Base-by-base conservation (phyloP, 2,113 vertebrate genomes). In the Cyprinodon variegatus region DNA sequence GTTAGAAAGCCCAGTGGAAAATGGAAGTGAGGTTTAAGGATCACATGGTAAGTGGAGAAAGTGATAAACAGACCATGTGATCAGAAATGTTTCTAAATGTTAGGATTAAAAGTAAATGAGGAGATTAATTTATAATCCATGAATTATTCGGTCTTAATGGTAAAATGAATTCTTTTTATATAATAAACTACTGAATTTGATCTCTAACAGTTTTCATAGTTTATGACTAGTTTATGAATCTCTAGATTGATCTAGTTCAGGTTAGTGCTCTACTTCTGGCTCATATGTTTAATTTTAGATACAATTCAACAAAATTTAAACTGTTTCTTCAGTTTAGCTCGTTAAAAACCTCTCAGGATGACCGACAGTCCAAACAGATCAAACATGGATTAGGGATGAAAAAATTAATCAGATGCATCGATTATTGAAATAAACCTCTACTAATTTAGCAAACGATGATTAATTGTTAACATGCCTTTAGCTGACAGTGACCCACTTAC, bases 21-120 rank as follows among this genome's bases (percentile, higher is more conserved):
- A 95, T 95, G 94, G 93, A 92, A 88, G 94, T 95, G 11, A 90
- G 93, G 84, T 95, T 94, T 82, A 92, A 82, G 86, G 93, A 93
- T 61, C 90, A 91, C 3, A 79, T 45, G 92, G 93, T 95, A 80
- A 94, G 94, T 93, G 72, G 53, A 75, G 60, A 63, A 13, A 11
- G 53, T 70, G 77, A 29, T 40, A 64, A 37, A 73, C n/a, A 72
- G 8, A 3, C 36, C 63, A 20, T 67, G 60, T 13, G 38, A 29
- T 38, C 46, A 39, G 66, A 41, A n/a, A 36, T 38, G 10, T 11
- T 3, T 45, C 14, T 57, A n/a, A 75, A 67, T 13, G 4, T 13
- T 41, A 14, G 45, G 61, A 48, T 76, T 78, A 22, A 48, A 48
- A 64, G 29, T 61, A 1, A 73, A 72, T 36, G 50, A 43, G n/a